These are phyloP conservation scores for Hydriomena furcata DNA, from an alignment of 2,888 invertebrate genomes.

Conservation along the genomic window DNA sequence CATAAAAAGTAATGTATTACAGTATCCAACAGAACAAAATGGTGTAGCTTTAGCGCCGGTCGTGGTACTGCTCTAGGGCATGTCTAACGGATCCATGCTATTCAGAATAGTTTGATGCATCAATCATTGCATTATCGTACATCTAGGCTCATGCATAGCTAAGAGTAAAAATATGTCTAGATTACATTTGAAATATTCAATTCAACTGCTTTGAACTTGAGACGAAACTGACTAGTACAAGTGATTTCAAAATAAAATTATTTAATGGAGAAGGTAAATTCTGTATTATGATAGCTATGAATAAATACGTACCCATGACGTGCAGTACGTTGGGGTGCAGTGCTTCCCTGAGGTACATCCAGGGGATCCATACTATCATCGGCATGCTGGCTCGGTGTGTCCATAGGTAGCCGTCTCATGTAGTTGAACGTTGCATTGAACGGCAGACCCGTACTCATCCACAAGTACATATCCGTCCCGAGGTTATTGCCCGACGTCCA, in stretches of 20 bases:
- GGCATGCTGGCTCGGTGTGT: slow-evolving; percentile 79
- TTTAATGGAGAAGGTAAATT: no score
- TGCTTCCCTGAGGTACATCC: slow-evolving; percentile 88
- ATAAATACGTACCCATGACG: slow-evolving; percentile 85
- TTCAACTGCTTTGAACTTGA: no score
- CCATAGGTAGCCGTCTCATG: slow-evolving; percentile 84
- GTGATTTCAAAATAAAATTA: no score
- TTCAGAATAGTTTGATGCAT: slow-evolving; percentile 5
- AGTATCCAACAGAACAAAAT: slow-evolving; percentile 16
- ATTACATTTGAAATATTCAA: not conserved
- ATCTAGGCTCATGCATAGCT: not conserved
- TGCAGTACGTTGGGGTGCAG: slow-evolving; percentile 90
- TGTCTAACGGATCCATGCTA: slow-evolving; percentile 16
- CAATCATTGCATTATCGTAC: slow-evolving; percentile 9
- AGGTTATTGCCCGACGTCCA: slow-evolving; percentile 95
- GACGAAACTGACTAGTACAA: no score
- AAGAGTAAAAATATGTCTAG: not conserved
- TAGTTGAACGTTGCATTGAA: slow-evolving; percentile 95
- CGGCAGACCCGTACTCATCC: slow-evolving; percentile 95
- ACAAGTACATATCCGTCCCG: slow-evolving; percentile 93
- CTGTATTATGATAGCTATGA: not conserved
- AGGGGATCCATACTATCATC: slow-evolving; percentile 85
- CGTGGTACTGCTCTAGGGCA: slow-evolving; percentile 15
- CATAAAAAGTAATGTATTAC: slow-evolving; percentile 16
- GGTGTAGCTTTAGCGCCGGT: not conserved